phyloP scores from a whole-genome alignment of 37 sponge, comb jelly and placozoan genomes.

The Aplysina aerophoba region DNA sequence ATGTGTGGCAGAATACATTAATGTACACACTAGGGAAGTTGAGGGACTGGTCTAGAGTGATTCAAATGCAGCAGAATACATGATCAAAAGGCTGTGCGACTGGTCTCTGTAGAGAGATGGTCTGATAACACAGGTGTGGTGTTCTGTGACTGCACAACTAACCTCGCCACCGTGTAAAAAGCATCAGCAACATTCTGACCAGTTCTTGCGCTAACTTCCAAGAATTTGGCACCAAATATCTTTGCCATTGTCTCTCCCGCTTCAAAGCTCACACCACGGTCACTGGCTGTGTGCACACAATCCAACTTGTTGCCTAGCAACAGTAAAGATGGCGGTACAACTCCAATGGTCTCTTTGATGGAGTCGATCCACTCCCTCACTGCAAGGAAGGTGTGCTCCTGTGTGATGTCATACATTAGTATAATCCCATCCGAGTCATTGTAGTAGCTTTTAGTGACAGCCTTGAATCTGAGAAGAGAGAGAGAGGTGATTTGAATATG shows the following conservation, averaged over 20 bases:
- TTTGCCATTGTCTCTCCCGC: slow-evolving; percentile 76
- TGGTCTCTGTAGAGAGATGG: too few species aligned
- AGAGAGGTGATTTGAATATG: too few species aligned
- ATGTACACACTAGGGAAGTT: too few species aligned
- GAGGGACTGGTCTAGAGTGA: too few species aligned
- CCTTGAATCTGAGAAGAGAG: slow-evolving; percentile 58
- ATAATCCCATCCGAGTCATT: slow-evolving; percentile 80
- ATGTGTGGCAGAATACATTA: too few species aligned
- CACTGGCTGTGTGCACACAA: background rate
- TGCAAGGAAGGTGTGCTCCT: slow-evolving; percentile 78
- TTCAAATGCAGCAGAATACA: too few species aligned
- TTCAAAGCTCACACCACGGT: slow-evolving; percentile 67
- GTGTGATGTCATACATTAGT: slow-evolving; percentile 79
- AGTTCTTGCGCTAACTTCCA: slow-evolving; percentile 75
- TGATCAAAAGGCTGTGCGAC: too few species aligned
- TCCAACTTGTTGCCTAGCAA: slow-evolving; percentile 76
- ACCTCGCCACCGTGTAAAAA: slow-evolving; percentile 9
- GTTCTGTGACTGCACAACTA: background rate
- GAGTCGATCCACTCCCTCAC: slow-evolving; percentile 81
- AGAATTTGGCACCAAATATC: slow-evolving; percentile 46
- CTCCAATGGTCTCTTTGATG: slow-evolving; percentile 63
- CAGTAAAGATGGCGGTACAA: slow-evolving; percentile 54
- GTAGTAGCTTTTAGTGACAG: slow-evolving; percentile 79
- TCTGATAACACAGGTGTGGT: too few species aligned
- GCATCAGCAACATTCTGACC: slow-evolving; percentile 70